Conservation (phyloP, 2,113 vertebrate species). For the Sceloporus undulatus region DNA sequence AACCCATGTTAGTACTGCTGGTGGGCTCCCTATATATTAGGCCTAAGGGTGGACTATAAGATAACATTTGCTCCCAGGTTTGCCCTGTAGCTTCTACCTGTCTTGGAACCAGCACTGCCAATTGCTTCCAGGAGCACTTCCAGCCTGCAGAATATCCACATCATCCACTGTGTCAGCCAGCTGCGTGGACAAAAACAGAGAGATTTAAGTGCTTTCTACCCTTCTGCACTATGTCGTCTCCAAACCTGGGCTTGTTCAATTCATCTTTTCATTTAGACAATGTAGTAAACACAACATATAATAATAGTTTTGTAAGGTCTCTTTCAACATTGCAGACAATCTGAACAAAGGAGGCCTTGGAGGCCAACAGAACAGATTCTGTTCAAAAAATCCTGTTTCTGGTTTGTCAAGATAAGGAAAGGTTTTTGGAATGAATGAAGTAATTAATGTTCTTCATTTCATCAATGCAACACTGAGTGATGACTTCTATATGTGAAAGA, state of each 20-base stretch:
- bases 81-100: too few species aligned
- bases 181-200: too few species aligned
- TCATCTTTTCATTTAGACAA: not conserved
- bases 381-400: not conserved
- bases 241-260: not conserved
- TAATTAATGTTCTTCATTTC: not conserved
- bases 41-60: too few species aligned
- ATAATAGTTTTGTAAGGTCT: not conserved
- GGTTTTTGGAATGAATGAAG: not conserved
- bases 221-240: too few species aligned
- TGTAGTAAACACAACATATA: not conserved
- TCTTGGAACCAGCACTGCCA: too few species aligned
- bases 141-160: too few species aligned
- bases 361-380: not conserved
- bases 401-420: not conserved
- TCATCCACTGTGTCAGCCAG: too few species aligned
- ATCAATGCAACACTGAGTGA: not conserved
- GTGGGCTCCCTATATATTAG: too few species aligned
- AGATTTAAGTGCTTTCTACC: too few species aligned
- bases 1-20: too few species aligned
- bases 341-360: not conserved
- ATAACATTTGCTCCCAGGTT: too few species aligned
- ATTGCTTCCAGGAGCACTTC: too few species aligned
- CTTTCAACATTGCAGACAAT: not conserved
- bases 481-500: not conserved